These are phyloP conservation scores for Ptyas mucosa DNA, from an alignment of 2,113 vertebrate genomes.

Conservation along the genomic window DNA sequence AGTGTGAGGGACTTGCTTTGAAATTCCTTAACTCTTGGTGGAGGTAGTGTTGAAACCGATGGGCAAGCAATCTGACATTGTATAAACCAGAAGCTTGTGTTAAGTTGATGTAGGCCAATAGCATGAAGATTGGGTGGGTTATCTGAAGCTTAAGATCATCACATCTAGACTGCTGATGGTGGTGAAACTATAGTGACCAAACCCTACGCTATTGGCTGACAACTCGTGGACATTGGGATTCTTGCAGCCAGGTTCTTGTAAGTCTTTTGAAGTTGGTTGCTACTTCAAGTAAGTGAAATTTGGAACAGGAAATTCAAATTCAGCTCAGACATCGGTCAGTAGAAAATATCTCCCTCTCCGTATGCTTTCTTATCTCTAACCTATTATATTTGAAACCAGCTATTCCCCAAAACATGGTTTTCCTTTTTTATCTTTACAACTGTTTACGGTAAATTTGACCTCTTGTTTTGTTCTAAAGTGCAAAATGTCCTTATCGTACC, in stretches of 20 bases:
- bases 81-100: not conserved
- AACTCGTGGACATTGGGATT: not conserved
- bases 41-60: not conserved
- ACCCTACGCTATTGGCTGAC: not conserved
- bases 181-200: not conserved
- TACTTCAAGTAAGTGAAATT: not conserved
- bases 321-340: not conserved
- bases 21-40: not conserved
- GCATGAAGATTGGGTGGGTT: not conserved
- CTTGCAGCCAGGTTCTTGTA: not conserved
- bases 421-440: not conserved
- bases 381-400: not conserved
- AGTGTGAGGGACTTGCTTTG: not conserved
- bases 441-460: not conserved
- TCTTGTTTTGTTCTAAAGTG: not conserved
- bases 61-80: not conserved
- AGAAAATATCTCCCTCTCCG: not conserved
- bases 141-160: not conserved
- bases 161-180: not conserved
- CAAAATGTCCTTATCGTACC: not conserved
- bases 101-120: not conserved
- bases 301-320: not conserved
- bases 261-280: not conserved
- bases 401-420: not conserved
- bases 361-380: not conserved